These are phyloP conservation scores for Pteruthius melanotis DNA, from an alignment of 2,113 vertebrate species.

Conservation along the genomic window DNA sequence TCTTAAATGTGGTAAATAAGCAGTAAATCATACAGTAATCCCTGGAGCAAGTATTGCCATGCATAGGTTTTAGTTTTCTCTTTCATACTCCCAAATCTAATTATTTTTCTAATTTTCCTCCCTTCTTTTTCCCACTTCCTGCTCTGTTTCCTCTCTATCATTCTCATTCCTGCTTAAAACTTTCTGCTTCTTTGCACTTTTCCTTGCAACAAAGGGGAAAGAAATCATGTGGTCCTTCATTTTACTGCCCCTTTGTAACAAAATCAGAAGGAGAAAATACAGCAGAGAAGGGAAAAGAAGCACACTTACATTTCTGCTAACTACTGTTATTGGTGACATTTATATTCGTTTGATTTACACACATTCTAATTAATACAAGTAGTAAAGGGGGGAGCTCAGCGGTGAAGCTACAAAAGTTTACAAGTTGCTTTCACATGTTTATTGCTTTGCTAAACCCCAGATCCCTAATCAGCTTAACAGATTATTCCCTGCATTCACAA, in stretches of 20 bases:
- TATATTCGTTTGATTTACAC: conserved; percentile 1
- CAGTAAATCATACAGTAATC: background rate
- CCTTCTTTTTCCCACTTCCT: background rate
- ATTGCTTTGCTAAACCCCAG: background rate
- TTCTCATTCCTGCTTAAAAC: background rate
- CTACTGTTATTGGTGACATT: background rate
- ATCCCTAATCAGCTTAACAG: background rate
- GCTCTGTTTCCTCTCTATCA: background rate
- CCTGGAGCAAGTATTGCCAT: background rate
- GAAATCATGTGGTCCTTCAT: background rate
- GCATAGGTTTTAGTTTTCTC: background rate
- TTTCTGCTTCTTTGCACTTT: background rate
- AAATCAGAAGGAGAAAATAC: background rate
- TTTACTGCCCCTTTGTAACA: background rate
- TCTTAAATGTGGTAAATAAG: background rate
- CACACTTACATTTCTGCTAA: background rate
- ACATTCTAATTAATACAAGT: background rate
- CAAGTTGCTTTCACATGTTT: conserved; percentile 6
- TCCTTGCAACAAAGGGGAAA: background rate
- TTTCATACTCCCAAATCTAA: background rate
- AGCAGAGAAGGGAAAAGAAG: background rate
- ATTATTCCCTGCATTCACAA: background rate
- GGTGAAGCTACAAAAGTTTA: conserved; percentile 10
- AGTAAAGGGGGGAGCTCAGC: background rate
- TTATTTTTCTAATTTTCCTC: background rate